Conservation (phyloP, 30 jellyfish, hydroid and myxozoan genomes). For the Chrysaora quinquecirrha region DNA sequence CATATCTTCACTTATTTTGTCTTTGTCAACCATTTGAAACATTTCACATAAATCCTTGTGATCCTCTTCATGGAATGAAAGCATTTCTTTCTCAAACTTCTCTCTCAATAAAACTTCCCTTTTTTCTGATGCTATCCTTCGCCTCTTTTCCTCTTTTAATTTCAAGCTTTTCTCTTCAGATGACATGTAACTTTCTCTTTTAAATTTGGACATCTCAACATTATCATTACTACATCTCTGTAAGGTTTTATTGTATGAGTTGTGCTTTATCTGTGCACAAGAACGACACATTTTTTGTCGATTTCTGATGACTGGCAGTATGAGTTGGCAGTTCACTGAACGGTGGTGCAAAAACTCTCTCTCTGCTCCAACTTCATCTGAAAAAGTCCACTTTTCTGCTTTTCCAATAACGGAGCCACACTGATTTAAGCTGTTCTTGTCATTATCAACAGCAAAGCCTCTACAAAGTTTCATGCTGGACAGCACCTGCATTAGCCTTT, state of each 20-base stretch:
- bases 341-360: conserved; percentile 1
- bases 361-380: conserved; percentile 5
- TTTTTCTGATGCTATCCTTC: conserved; percentile 1
- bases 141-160: background rate
- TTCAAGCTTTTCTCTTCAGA: conserved; percentile 1
- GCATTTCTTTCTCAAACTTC: conserved; percentile 1
- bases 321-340: conserved; percentile 1
- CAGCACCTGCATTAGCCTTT: conserved; percentile 5
- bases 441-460: conserved; percentile 2
- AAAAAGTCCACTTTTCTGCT: conserved; percentile 1
- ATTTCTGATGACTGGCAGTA: conserved; percentile 2
- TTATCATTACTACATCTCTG: background rate
- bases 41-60: background rate
- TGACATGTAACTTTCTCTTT: background rate
- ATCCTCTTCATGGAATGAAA: conserved; percentile 1
- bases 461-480: background rate
- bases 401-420: conserved; percentile 4
- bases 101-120: background rate
- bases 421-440: conserved; percentile 1
- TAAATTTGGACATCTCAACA: background rate
- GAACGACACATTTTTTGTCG: conserved; percentile 2
- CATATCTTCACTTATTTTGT: conserved; percentile 6
- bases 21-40: conserved; percentile 1
- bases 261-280: conserved; percentile 2
- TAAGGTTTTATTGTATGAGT: background rate